Percentiles rank a stretch among this genome's conserved stretches.
phyloP scores from a whole-genome alignment of 2,113 vertebrate species.

The Anarrhichthys ocellatus region DNA sequence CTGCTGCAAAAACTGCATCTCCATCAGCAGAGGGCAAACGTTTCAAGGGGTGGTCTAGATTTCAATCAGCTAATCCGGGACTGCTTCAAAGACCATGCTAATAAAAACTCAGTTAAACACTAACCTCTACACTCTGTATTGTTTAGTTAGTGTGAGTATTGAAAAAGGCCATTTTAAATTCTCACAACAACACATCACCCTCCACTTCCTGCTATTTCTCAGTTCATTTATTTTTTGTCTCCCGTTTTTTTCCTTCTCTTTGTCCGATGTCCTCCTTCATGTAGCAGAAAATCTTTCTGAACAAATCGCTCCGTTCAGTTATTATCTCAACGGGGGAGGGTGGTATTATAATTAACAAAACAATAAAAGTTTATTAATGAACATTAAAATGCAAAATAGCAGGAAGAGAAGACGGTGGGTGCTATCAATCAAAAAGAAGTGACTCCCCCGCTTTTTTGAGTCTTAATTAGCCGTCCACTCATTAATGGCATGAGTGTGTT shows the following conservation, averaged over 20 bases:
- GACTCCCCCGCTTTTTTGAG: constrained; percentile 97
- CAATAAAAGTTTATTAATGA: constrained; percentile 99
- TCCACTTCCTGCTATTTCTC: constrained; percentile 19
- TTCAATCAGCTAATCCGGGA: constrained; percentile 18
- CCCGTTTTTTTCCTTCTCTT: constrained; percentile 13
- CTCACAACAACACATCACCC: not conserved
- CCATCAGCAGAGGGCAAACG: constrained; percentile 35
- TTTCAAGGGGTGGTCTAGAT: constrained; percentile 32
- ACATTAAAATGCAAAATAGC: constrained; percentile 99
- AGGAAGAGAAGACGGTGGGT: constrained; percentile 86
- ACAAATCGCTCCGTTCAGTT: constrained; percentile 78
- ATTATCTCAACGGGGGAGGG: constrained; percentile 88
- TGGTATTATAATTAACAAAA: constrained; percentile 98
- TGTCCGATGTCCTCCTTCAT: constrained; percentile 63
- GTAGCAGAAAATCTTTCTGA: constrained; percentile 76
- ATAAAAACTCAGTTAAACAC: constrained; percentile 43
- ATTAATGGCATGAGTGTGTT: constrained; percentile 91
- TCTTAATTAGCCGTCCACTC: constrained; percentile 94
- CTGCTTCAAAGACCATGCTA: constrained; percentile 37
- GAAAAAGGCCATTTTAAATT: constrained; percentile 10
- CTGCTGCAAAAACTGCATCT: constrained; percentile 5
- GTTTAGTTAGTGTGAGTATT: constrained; percentile 34
- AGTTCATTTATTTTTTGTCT: constrained; percentile 17
- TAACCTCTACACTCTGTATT: constrained; percentile 25
- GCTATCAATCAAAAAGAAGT: constrained; percentile 92